Conservation (phyloP, 2,797 vertebrate species). For the Gymnopithys bicolor region DNA sequence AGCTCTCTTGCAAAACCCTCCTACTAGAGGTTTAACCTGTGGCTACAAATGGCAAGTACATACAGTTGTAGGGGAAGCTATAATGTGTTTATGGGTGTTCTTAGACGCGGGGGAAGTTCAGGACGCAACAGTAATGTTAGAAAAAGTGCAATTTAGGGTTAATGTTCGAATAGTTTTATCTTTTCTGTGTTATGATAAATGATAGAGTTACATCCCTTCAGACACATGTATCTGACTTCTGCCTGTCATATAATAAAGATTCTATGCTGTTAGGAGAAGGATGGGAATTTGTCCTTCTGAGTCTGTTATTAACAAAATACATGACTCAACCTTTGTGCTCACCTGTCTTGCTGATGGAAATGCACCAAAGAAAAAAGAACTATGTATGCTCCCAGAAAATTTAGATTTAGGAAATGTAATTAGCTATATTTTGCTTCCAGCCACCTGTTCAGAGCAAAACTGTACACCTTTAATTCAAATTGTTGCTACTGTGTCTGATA, state of each 20-base stretch:
- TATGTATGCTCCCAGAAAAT: background rate
- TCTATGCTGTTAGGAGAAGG: background rate
- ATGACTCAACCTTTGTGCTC: background rate
- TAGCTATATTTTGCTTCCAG: background rate
- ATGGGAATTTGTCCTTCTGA: background rate
- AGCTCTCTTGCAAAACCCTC: background rate
- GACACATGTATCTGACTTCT: background rate
- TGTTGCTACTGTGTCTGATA: background rate
- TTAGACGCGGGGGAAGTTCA: background rate
- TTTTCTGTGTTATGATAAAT: background rate
- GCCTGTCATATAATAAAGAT: background rate
- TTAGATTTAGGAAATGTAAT: background rate
- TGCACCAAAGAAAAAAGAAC: background rate
- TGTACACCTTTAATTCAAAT: background rate
- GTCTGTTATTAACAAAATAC: background rate
- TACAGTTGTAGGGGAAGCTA: accelerated
- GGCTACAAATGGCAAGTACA: background rate
- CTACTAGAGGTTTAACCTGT: background rate
- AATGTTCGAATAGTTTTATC: background rate
- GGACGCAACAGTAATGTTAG: background rate
- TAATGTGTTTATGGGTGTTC: background rate
- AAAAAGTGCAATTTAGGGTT: background rate
- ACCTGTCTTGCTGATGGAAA: background rate
- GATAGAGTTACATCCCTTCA: background rate
- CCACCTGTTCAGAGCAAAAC: background rate